Base-by-base conservation (phyloP, 2,113 vertebrate genomes). In the Nibea albiflora region DNA sequence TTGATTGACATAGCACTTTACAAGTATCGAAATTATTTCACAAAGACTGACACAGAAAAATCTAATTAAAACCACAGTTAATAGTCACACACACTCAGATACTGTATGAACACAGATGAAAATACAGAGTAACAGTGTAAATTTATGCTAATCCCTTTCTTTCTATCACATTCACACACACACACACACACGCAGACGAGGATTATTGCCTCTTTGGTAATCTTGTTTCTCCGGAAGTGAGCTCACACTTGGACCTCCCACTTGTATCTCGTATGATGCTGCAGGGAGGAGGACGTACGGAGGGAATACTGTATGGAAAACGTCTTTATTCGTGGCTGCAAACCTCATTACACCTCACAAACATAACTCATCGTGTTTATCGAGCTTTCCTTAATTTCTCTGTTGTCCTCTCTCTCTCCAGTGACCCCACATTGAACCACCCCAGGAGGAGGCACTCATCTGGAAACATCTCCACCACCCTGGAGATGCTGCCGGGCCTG, bases 391-490 rank as follows among this genome's bases (percentile, higher is more conserved):
- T 44, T 44, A 11, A 10, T 44, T 44, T 44, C 9, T 8, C 9
- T 42, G 42, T 42, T 9, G 7, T 42, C 9, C 39, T 26, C 42
- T 47, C 47, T 81, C 12, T 64, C 11, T 73, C 6, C 49, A 99
- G 98, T 88, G 98, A 99, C 81, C 95, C 97, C 5, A 93, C 94
- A 20, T 92, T 96, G 81, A 97, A 97, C 82, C 96, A 97, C 76
- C 90, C 96, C n/a, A 96, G 96, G 90, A 97, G 97, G 82, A 95
- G 98, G 42, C 97, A 98, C 74, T 97, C 98, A 0, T 99, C 97
- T 0, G 97, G 97, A 0, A 97, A 97, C 67, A 94, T 97, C 74
- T 95, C 97, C 10, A 90, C 95, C 49, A 95, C 96, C n/a, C 94
- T 97, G 0, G 98, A 99, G 94, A 96, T 97, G 95, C 94, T 98